These are phyloP conservation scores for Oryzias melastigma DNA, from an alignment of 2,113 vertebrate species.

Conservation along the genomic window DNA sequence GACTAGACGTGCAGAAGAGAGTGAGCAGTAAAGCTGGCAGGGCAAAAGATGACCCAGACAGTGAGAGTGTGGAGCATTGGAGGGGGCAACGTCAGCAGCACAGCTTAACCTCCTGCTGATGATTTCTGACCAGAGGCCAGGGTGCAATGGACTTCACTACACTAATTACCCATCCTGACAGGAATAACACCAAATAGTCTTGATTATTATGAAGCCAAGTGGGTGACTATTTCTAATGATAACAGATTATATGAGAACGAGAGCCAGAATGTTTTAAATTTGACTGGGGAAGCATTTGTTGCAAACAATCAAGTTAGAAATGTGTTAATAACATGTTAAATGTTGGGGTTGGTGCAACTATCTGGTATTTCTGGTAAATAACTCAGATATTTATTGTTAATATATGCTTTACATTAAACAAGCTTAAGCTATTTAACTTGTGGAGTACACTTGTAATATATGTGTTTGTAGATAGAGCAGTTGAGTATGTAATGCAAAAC, in stretches of 20 bases:
- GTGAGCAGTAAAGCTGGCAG: slow-evolving; percentile 63
- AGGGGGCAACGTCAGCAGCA: slow-evolving; percentile 60
- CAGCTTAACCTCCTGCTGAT: slow-evolving; percentile 69
- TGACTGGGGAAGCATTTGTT: slow-evolving; percentile 1
- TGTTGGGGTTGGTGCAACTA: background rate
- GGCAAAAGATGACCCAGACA: slow-evolving; percentile 69
- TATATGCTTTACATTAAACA: too few species aligned
- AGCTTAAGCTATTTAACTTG: too few species aligned
- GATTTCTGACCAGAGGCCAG: slow-evolving; percentile 74
- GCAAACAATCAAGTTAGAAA: background rate
- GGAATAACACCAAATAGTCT: slow-evolving; percentile 50
- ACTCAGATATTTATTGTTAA: slow-evolving; percentile 6
- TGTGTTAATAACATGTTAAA: too few species aligned
- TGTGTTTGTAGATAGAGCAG: slow-evolving; percentile 9
- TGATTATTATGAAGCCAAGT: slow-evolving; percentile 55
- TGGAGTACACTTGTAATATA: background rate
- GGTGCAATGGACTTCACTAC: slow-evolving; percentile 73
- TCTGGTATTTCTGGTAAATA: slow-evolving; percentile 12
- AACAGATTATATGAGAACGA: slow-evolving; percentile 22
- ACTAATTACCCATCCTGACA: slow-evolving; percentile 73
- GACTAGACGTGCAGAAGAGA: slow-evolving; percentile 49
- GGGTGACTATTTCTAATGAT: slow-evolving; percentile 28
- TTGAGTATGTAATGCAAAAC: background rate
- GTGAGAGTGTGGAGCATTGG: slow-evolving; percentile 48
- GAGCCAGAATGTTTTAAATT: slow-evolving; percentile 28